These are phyloP conservation scores for Beris morrisii DNA, from an alignment of 2,888 invertebrate genomes.

Conservation along the genomic window DNA sequence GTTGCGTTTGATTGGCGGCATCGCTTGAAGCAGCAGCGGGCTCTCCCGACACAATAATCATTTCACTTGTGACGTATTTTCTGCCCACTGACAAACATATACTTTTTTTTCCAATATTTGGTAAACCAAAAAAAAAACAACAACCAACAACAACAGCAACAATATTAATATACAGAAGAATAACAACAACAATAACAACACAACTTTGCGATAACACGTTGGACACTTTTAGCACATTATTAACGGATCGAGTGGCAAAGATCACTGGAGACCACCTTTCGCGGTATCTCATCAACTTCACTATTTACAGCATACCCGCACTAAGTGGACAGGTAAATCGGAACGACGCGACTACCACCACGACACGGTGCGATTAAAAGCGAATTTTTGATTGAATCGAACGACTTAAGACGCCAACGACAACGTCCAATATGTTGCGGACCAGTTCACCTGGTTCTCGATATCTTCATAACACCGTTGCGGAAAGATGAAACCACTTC, in stretches of 20 bases:
- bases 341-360: neutral
- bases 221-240: conserved; percentile 29
- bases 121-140: neutral
- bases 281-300: conserved; percentile 14
- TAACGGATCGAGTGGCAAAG: conserved; percentile 9
- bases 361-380: conserved; percentile 3
- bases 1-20: conserved; percentile 11
- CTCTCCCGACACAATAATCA: conserved; percentile 29
- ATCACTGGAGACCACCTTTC: neutral
- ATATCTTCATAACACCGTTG: conserved; percentile 27
- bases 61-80: conserved; percentile 11
- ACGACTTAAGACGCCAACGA: conserved; percentile 8
- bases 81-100: too few species aligned
- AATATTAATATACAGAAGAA: conserved; percentile 6
- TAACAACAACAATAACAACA: conserved; percentile 20
- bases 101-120: too few species aligned
- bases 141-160: conserved; percentile 14
- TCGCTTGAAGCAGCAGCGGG: conserved; percentile 7
- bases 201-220: conserved; percentile 2
- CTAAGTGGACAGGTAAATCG: conserved; percentile 32
- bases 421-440: conserved; percentile 17
- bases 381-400: conserved; percentile 17
- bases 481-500: conserved; percentile 29
- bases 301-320: conserved; percentile 25
- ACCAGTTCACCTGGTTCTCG: conserved; percentile 21